Percentiles rank a stretch among this genome's conserved stretches.
Evolutionary conservation across 2,888 invertebrate species (phyloP).

Genomic region (Cotesia congregata): DNA sequence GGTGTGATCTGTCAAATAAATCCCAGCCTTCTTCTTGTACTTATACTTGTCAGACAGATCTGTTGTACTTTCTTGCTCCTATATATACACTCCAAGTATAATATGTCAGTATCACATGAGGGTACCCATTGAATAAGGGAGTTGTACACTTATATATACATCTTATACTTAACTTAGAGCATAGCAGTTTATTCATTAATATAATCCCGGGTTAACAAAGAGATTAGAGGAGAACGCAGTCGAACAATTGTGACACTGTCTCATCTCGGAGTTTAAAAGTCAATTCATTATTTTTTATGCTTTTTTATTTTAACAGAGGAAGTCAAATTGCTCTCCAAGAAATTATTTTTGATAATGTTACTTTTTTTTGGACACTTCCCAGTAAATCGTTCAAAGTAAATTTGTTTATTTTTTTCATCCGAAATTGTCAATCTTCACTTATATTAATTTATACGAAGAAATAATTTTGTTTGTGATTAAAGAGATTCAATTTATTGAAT

Average conservation of each 20-base stretch:
- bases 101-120: conserved; percentile 10
- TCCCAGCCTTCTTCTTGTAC: conserved; percentile 62
- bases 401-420: too few species aligned
- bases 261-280: conserved; percentile 19
- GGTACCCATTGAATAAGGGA: background rate
- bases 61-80: conserved; percentile 35
- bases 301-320: background rate
- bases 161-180: conserved; percentile 27
- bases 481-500: too few species aligned
- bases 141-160: conserved; percentile 22
- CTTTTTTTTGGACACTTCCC: too few species aligned
- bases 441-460: too few species aligned
- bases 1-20: conserved; percentile 66
- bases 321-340: background rate
- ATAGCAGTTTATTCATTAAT: conserved; percentile 41
- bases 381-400: too few species aligned
- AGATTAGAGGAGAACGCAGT: conserved; percentile 21
- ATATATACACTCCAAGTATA: conserved; percentile 14
- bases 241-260: conserved; percentile 34
- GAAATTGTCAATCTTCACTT: too few species aligned
- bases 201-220: conserved; percentile 41
- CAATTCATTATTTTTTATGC: background rate
- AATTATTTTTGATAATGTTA: background rate
- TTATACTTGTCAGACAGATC: conserved; percentile 45
- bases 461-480: too few species aligned